Evolutionary conservation across 2,113 vertebrate species (phyloP).

Genomic region (Gadus macrocephalus): DNA sequence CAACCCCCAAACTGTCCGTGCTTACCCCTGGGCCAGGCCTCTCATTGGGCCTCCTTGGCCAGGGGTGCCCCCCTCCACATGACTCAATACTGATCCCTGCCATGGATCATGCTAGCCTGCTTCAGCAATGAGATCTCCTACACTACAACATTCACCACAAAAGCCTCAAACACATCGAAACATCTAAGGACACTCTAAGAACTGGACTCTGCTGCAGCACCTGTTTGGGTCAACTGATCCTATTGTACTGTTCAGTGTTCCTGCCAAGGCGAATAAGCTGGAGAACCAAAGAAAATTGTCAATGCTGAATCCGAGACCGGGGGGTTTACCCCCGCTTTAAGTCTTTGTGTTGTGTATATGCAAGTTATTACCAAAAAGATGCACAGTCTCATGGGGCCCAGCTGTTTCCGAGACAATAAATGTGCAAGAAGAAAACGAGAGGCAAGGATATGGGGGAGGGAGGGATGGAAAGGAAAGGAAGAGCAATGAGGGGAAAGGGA

Average conservation of each 20-base stretch:
- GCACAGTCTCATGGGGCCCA: neutral
- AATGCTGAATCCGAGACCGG: neutral
- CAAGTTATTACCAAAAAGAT: neutral
- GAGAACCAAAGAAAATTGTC: neutral
- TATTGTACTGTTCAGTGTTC: neutral
- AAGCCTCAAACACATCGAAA: no score
- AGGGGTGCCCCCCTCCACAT: no score
- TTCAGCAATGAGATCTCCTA: no score
- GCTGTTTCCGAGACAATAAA: neutral
- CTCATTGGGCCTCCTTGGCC: no score
- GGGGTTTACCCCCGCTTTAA: neutral
- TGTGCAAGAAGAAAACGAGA: neutral
- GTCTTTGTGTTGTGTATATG: neutral
- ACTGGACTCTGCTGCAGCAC: neutral
- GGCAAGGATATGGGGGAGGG: neutral
- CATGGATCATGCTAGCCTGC: no score
- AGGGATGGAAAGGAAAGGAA: neutral
- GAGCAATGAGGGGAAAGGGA: neutral
- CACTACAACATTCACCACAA: no score
- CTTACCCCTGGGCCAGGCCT: no score
- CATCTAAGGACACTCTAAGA: no score
- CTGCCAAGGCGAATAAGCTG: neutral
- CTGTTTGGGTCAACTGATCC: neutral
- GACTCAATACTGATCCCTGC: no score
- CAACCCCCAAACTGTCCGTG: no score